Evolutionary conservation across 2,113 vertebrate species (phyloP).

Genomic region (Spermophilus dauricus): DNA sequence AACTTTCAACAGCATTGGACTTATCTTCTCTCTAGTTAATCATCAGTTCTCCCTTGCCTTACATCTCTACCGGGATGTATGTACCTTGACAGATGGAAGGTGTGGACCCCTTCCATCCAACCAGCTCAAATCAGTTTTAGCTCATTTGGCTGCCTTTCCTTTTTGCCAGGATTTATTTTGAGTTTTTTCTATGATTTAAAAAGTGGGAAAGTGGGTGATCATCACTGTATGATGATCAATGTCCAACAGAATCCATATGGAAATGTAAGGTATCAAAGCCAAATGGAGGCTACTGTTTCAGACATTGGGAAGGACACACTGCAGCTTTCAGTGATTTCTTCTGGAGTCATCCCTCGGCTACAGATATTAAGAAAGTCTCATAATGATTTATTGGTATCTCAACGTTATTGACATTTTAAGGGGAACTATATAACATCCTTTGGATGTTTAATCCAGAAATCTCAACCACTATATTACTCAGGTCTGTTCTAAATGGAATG

Average conservation of each 20-base stretch:
- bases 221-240: background rate
- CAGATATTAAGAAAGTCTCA: background rate
- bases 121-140: slow-evolving; percentile 49
- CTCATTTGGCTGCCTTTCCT: slow-evolving; percentile 70
- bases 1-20: background rate
- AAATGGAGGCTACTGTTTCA: background rate
- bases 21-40: background rate
- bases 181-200: background rate
- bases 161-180: slow-evolving; percentile 43
- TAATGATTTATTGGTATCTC: background rate
- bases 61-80: slow-evolving; percentile 70
- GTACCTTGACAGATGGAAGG: slow-evolving; percentile 13
- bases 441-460: slow-evolving; percentile 16
- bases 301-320: background rate
- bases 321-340: background rate
- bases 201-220: background rate
- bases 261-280: background rate
- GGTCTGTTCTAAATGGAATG: background rate
- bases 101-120: slow-evolving; percentile 55
- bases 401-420: slow-evolving; percentile 16
- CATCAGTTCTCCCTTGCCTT: background rate
- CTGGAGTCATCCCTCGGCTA: background rate
- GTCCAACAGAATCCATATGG: background rate
- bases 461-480: background rate
- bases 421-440: background rate